Evolutionary conservation across 2,888 invertebrate species (phyloP).

Genomic region (Pollenia amentaria): DNA sequence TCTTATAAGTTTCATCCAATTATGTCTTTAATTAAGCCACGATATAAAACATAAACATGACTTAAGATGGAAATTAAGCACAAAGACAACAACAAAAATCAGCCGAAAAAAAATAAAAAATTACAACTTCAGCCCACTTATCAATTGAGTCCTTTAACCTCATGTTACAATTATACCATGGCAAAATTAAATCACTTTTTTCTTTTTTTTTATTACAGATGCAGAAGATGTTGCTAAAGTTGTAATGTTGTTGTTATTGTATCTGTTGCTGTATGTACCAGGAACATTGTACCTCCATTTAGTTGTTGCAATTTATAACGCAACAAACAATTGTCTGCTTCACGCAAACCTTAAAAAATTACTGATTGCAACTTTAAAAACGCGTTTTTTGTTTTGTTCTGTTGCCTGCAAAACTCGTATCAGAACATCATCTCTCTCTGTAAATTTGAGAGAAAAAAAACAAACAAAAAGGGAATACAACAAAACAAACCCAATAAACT

Average conservation of each 20-base stretch:
- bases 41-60: slow-evolving; percentile 63
- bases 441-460: neutral
- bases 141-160: slow-evolving; percentile 73
- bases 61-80: slow-evolving; percentile 59
- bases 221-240: slow-evolving; percentile 38
- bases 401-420: slow-evolving; percentile 57
- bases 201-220: slow-evolving; percentile 27
- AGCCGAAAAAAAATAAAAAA: neutral
- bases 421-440: slow-evolving; percentile 59
- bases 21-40: slow-evolving; percentile 60
- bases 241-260: slow-evolving; percentile 43
- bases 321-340: slow-evolving; percentile 73
- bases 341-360: slow-evolving; percentile 68
- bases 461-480: neutral
- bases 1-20: slow-evolving; percentile 35
- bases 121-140: slow-evolving; percentile 68
- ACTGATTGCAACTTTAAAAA: slow-evolving; percentile 83
- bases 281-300: slow-evolving; percentile 67
- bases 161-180: slow-evolving; percentile 71
- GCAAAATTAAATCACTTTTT: slow-evolving; percentile 68
- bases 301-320: slow-evolving; percentile 73
- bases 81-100: slow-evolving; percentile 1
- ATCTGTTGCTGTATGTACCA: slow-evolving; percentile 51
- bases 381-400: slow-evolving; percentile 77
- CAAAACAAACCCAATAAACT: slow-evolving; percentile 56